Base-by-base conservation (phyloP, 2,888 invertebrate species). In the Acanthoscelides obtectus region DNA sequence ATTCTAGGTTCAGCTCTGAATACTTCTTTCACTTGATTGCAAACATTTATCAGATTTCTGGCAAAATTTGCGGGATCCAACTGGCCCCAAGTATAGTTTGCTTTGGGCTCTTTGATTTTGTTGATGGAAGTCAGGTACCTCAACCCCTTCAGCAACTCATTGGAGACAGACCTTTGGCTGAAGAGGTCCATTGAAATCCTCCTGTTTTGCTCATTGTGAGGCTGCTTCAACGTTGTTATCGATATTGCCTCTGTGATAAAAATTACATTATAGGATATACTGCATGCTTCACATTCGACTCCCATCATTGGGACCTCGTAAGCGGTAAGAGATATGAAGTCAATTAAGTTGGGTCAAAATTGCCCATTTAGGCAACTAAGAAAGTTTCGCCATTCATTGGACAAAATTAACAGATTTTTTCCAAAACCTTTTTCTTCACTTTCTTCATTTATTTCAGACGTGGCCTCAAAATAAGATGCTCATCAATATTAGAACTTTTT, bases 121-220 rank as follows among this genome's bases (percentile, higher is more conserved):
- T 81, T 81, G n/a, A 80, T 77, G 2, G 77, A 75, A 2, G 78
- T 75, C 20, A 81, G 66, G 69, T 81, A 80, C 68, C 78, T 74
- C 6, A 80, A 69, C 3, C 87, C 88, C 73, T 87, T 87, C 22
- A 90, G 79, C 83, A 90, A 85, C 81, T 90, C 89, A 80, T 89
- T 89, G 0, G 88, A 86, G 69, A 88, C 85, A 0, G 88, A 88
- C 22, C 85, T 82, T 79, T 87, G 87, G 77, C 88, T 88, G 77
- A 90, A 89, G 22, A 87, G 84, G 77, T 89, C 88, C 45, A 81
- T 74, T 0, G 88, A 87, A 0, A 87, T 25, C 68, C 80, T 77
- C 73, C 81, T 78, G 20, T 64, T 76, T 67, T 78, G 73, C 66
- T 83, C 81, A 64, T 77, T 79, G 5, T 77, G 20, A 4, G 80